phyloP scores from a whole-genome alignment of 2,113 vertebrate genomes.

The Corythornis vintsioides region DNA sequence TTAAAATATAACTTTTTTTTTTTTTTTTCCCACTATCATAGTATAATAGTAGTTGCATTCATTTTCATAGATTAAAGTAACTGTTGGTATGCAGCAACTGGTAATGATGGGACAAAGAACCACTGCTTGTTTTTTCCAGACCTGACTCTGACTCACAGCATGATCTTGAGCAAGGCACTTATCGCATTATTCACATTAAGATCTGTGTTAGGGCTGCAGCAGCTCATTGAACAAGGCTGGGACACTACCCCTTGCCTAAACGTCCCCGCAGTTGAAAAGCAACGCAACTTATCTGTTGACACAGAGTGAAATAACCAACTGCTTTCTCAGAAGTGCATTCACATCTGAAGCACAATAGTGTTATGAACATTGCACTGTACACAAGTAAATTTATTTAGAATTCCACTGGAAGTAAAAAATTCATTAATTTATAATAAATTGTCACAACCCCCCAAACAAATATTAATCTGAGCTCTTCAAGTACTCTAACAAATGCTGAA shows the following conservation, averaged over 20 bases:
- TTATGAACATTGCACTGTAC: neutral
- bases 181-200: rapidly evolving
- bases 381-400: neutral
- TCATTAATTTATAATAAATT: neutral
- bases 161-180: neutral
- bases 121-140: neutral
- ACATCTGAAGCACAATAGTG: neutral
- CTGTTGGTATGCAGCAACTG: neutral
- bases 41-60: neutral
- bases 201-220: neutral
- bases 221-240: neutral
- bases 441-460: neutral
- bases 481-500: neutral
- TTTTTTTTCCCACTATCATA: neutral
- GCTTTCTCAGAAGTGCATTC: neutral
- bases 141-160: neutral
- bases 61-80: neutral
- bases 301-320: neutral
- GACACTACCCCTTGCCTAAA: neutral
- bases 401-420: neutral
- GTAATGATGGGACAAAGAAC: neutral
- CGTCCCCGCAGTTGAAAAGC: neutral
- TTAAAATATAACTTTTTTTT: neutral
- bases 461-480: neutral
- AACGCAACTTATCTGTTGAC: neutral